Percentiles rank a stretch among this genome's conserved stretches.
Evolutionary conservation across 2,888 invertebrate species (phyloP).

Genomic region (Dorcus hopei): DNA sequence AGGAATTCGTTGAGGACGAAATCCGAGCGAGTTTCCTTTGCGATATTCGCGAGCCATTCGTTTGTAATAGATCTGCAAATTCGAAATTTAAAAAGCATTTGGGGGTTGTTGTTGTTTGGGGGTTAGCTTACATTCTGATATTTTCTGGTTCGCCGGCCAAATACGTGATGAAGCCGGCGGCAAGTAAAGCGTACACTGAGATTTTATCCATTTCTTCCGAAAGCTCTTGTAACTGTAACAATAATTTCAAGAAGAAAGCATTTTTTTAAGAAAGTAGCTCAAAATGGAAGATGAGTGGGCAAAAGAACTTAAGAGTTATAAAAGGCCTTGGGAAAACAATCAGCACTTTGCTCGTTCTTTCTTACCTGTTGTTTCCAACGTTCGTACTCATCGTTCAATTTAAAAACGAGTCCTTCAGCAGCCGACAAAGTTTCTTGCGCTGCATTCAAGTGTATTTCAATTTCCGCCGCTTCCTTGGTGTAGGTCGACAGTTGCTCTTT

Average conservation of each 20-base stretch:
- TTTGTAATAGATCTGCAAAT: conserved; percentile 34
- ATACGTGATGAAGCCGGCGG: conserved; percentile 77
- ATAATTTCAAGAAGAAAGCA: neutral
- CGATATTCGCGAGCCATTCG: conserved; percentile 39
- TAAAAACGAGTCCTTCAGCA: conserved; percentile 78
- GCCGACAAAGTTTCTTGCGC: conserved; percentile 74
- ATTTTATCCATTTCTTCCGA: conserved; percentile 62
- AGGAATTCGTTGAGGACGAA: conserved; percentile 59
- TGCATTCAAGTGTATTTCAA: conserved; percentile 77
- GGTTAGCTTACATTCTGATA: conserved; percentile 52
- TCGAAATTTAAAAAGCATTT: neutral
- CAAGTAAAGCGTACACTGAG: conserved; percentile 64
- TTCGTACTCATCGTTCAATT: conserved; percentile 83
- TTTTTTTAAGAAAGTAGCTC: too few species aligned
- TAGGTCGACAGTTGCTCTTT: conserved; percentile 78
- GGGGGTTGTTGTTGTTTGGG: neutral
- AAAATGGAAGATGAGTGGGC: too few species aligned
- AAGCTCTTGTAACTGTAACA: conserved; percentile 57
- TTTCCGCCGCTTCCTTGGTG: conserved; percentile 90
- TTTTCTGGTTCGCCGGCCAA: conserved; percentile 64
- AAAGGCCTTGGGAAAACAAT: too few species aligned
- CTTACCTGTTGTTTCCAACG: conserved; percentile 79
- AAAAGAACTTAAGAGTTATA: too few species aligned
- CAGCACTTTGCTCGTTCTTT: conserved; percentile 6
- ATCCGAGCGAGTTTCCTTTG: conserved; percentile 21